Evolutionary conservation across 2,113 vertebrate genomes (phyloP).

Genomic region (Brachionichthys hirsutus): DNA sequence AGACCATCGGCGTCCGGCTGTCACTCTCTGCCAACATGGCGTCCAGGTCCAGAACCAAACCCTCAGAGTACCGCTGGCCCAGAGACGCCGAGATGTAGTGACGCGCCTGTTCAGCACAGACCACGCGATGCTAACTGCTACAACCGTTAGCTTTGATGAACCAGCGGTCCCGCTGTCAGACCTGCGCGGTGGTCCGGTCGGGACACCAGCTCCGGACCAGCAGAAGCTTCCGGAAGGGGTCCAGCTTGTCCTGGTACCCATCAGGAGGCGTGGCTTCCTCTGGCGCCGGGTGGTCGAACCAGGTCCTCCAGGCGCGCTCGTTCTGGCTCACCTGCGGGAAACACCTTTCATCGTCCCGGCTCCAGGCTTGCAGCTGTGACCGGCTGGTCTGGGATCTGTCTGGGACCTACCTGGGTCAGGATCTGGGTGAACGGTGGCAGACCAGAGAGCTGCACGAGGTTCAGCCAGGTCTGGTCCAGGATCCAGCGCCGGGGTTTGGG

Average conservation of each 20-base stretch:
- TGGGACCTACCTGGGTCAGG: slow-evolving; percentile 69
- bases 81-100: slow-evolving; percentile 82
- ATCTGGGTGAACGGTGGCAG: slow-evolving; percentile 77
- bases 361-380: neutral
- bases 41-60: slow-evolving; percentile 83
- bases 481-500: slow-evolving; percentile 85
- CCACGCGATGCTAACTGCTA: too few species aligned
- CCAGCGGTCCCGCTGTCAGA: slow-evolving; percentile 19
- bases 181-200: slow-evolving; percentile 82
- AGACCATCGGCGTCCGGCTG: slow-evolving; percentile 78
- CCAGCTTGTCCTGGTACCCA: slow-evolving; percentile 77
- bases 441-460: slow-evolving; percentile 82
- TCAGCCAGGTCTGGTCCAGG: slow-evolving; percentile 85
- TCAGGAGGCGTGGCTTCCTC: slow-evolving; percentile 79
- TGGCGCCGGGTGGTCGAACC: slow-evolving; percentile 82
- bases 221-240: slow-evolving; percentile 81
- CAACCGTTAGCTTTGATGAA: too few species aligned
- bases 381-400: fast-evolving
- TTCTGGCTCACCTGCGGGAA: slow-evolving; percentile 72
- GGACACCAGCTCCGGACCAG: slow-evolving; percentile 86
- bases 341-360: neutral
- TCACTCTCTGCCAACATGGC: slow-evolving; percentile 79
- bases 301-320: slow-evolving; percentile 80
- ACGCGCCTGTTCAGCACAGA: slow-evolving; percentile 69
- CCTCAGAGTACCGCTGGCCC: slow-evolving; percentile 78